Evolutionary conservation across 2,113 vertebrate species (phyloP).

Genomic region (Chloropsis hardwickii): DNA sequence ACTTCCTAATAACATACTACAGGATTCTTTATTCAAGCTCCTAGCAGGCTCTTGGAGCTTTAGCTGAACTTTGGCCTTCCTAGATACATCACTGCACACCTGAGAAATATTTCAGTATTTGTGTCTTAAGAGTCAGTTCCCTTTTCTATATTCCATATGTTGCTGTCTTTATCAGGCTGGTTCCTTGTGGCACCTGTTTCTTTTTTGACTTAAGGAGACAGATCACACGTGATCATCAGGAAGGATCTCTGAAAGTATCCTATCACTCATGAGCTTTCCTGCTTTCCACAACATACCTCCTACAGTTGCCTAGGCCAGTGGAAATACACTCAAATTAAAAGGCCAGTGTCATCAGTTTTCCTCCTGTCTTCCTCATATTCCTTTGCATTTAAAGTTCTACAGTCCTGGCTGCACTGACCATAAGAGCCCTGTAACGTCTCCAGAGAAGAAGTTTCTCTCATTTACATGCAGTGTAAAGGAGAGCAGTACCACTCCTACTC

Average conservation of each 20-base stretch:
- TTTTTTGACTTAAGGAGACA: not conserved
- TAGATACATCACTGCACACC: not conserved
- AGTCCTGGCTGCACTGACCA: not conserved
- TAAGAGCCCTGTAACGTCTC: rapidly evolving
- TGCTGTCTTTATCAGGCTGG: not conserved
- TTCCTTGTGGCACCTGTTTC: not conserved
- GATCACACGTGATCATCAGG: not conserved
- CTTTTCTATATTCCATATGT: not conserved
- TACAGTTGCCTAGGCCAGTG: not conserved
- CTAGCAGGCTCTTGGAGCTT: not conserved
- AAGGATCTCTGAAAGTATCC: not conserved
- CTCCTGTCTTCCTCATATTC: not conserved
- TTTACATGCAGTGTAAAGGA: not conserved
- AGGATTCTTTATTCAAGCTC: not conserved
- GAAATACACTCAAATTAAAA: not conserved
- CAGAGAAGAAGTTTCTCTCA: not conserved
- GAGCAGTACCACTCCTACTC: not conserved
- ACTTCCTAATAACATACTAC: not conserved
- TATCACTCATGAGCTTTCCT: not conserved
- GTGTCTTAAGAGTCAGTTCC: not conserved
- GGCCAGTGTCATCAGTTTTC: not conserved
- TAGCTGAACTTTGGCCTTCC: not conserved
- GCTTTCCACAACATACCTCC: not conserved
- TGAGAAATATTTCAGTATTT: not conserved
- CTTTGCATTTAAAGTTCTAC: not conserved